A percentile compares a stretch with the other conserved stretches of the same genome.
Evolutionary conservation across 2,797 vertebrate genomes (phyloP).

Genomic region (Yasuhikotakia modesta): DNA sequence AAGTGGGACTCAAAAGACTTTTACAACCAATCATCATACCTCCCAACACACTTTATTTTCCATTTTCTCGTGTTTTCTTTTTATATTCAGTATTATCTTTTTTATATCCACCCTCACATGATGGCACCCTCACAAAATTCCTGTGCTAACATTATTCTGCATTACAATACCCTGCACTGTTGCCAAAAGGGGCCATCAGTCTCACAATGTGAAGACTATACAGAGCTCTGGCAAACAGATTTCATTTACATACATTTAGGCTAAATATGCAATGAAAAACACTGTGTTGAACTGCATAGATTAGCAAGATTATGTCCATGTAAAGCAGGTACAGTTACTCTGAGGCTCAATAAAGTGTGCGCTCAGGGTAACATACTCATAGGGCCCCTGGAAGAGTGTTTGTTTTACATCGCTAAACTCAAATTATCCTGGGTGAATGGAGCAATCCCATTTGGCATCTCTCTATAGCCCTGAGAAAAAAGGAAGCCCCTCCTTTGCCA

Average conservation of each 20-base stretch:
- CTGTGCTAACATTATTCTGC: not conserved
- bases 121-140: constrained; percentile 15
- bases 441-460: constrained; percentile 15
- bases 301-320: not conserved
- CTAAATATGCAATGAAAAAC: constrained; percentile 4
- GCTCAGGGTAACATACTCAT: constrained; percentile 9
- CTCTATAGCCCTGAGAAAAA: constrained; percentile 31
- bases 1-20: constrained; percentile 68
- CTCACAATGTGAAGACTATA: not conserved
- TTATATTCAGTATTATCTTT: constrained; percentile 10
- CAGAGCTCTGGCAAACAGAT: constrained; percentile 5
- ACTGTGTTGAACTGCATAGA: constrained; percentile 1
- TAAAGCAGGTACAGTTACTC: constrained; percentile 16
- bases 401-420: constrained; percentile 23
- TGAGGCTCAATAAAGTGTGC: not conserved
- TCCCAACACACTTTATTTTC: constrained; percentile 67
- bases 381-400: constrained; percentile 9
- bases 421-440: constrained; percentile 30
- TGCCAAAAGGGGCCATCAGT: not conserved
- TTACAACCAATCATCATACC: constrained; percentile 71
- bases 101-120: not conserved
- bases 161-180: constrained; percentile 17
- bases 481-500: constrained; percentile 35
- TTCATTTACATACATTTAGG: constrained; percentile 4
- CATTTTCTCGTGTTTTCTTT: constrained; percentile 49